Evolutionary conservation across 1,140 invertebrate genomes (phyloP), one percentile per base, ranked within the genome.

Genomic region (Lepidurus apus): DNA sequence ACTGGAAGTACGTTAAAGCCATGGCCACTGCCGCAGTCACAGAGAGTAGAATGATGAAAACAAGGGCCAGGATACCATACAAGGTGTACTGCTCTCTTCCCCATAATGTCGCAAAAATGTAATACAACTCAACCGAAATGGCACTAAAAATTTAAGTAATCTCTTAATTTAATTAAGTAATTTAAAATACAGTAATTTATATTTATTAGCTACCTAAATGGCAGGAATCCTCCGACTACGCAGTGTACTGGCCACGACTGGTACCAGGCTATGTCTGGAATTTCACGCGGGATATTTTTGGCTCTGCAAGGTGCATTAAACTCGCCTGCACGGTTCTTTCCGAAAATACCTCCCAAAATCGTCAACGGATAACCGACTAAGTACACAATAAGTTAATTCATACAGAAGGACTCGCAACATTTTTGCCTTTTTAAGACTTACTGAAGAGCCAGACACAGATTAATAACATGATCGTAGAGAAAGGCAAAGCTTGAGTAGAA

Each of bases 91-190:
- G 86, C 79, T 88, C 87, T 34, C 87, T 83, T 7, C 88, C 87
- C 88, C 88, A 88, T 7, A 88, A 81, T 1, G 87, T 88, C 74
- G 87, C 85, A 84, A 88, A 88, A 77, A 88, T 87, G 81, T 88
- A 88, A 80, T 88, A 88, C 80, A 88, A 82, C 81, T 88, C 87
- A 34, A 88, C 87, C 34, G 87, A 88, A 42, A 88, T 88, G 42
- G 87, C 87, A 84, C 87, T 88, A 84, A 26, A 26, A 26, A 26
- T 26, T 26, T 26, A 26, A 26, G 1, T 26, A 1, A 26, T 26
- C 26, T 43, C 83, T 81, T 78, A 47, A 75, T 65, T 53, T 76
- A 24, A 26, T 8, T 76, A 17, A 45, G 21, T 78, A 21, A 43
- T 21, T 17, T 73, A 42, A 17, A 13, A 8, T 42, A 7, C 75